Evolutionary conservation across 2,797 vertebrate species (phyloP), one percentile per base, ranked within the genome.

Genomic region (Channa striata): DNA sequence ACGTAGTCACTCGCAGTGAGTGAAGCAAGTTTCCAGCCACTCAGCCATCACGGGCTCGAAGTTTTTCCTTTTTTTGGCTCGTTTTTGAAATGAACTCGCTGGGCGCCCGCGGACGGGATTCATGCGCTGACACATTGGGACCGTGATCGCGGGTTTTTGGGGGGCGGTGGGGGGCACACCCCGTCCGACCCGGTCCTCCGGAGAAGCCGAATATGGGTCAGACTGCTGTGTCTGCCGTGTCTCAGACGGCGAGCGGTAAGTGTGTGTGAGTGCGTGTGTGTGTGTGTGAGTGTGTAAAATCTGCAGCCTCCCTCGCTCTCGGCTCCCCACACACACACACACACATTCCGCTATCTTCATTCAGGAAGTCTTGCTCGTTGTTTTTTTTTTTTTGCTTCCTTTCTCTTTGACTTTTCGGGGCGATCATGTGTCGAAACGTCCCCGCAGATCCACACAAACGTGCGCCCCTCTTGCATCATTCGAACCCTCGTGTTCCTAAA

Each of bases 121-220:
- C 50, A 72, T 48, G 80, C 80, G 71, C 82, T 4, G 73, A 17
- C 36, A 72, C 47, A 4, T 68, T 30, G 4, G 6, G 68, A 73
- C 72, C 74, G 75, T 86, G 84, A 82, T 68, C 39, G 74, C 23
- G 74, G 84, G 71, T 65, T 47, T 23, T 10, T 56, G 49, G 50
- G 65, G 66, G 13, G n/a, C n/a, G n/a, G n/a, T n/a, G n/a, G n/a
- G n/a, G n/a, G n/a, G n/a, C n/a, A n/a, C n/a, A 51, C 63, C 62
- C 76, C 76, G 77, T 77, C 65, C 83, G 71, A 36, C 72, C 62
- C 81, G 78, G 75, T 57, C 61, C 72, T 51, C 61, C 70, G 43
- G 68, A 81, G 68, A 12, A 68, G 68, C 78, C 19, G 78, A 91
- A 87, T 74, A 93, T 93, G 92, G 92, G 92, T 83, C 92, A 93